phyloP scores from a whole-genome alignment of 2,113 vertebrate genomes.

The Seriola aureovittata region DNA sequence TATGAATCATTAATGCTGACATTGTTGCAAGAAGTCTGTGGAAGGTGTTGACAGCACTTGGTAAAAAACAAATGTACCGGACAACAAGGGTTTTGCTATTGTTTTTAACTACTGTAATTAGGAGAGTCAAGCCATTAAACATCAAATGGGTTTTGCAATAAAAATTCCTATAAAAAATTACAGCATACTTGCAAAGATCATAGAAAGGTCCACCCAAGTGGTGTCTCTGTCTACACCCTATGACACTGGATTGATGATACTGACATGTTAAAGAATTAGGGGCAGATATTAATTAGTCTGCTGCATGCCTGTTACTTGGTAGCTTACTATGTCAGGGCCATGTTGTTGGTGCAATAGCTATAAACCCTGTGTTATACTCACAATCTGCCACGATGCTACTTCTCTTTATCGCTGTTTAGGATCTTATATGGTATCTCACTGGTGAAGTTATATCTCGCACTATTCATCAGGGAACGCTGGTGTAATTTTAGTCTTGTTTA shows the following conservation, averaged over 20 bases:
- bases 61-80: neutral
- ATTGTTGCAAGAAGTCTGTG: constrained; percentile 28
- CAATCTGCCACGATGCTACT: neutral
- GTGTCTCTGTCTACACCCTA: neutral
- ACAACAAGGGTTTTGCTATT: neutral
- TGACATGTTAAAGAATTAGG: neutral
- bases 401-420: neutral
- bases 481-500: neutral
- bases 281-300: neutral
- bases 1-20: constrained; percentile 7
- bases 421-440: neutral
- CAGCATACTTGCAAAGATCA: neutral
- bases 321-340: neutral
- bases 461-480: neutral
- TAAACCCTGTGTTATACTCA: neutral
- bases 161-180: neutral
- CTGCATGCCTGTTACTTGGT: neutral
- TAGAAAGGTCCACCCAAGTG: neutral
- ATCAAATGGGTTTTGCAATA: neutral
- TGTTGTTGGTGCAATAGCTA: neutral
- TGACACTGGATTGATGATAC: neutral
- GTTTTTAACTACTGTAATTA: neutral
- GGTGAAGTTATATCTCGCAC: neutral
- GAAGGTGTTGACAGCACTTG: constrained; percentile 8
- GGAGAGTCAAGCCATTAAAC: neutral